A percentile compares a stretch with the other conserved stretches of the same genome.
These are phyloP conservation scores for Hypotaenidia okinawae DNA, from an alignment of 2,797 vertebrate species.

Conservation along the genomic window DNA sequence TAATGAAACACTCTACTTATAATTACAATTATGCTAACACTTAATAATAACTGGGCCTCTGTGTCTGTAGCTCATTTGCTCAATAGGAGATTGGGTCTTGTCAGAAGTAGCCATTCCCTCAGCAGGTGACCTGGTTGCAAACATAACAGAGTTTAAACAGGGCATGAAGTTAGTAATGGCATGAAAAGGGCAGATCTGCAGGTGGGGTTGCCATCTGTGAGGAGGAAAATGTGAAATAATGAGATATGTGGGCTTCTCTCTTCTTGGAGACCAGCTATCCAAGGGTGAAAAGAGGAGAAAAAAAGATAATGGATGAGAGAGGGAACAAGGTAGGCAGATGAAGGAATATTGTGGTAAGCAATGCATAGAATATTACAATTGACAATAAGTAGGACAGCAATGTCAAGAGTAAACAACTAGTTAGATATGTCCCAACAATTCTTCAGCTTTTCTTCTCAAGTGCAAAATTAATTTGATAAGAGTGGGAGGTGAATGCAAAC, in stretches of 20 bases:
- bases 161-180: constrained; percentile 45
- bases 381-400: not conserved
- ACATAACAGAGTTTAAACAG: constrained; percentile 62
- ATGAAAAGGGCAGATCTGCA: constrained; percentile 61
- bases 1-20: constrained; percentile 77
- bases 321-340: not conserved
- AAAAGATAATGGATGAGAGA: constrained; percentile 19
- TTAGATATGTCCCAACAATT: not conserved
- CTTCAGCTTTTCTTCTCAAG: not conserved
- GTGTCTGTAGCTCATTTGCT: constrained; percentile 71
- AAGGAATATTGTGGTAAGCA: constrained; percentile 25
- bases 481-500: not conserved
- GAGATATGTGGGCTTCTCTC: not conserved
- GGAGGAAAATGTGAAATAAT: constrained; percentile 45
- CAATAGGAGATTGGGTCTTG: constrained; percentile 67
- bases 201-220: constrained; percentile 61
- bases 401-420: constrained; percentile 5
- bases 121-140: constrained; percentile 71
- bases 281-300: constrained; percentile 59
- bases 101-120: constrained; percentile 67
- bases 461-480: not conserved
- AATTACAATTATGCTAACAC: constrained; percentile 80
- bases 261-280: not conserved
- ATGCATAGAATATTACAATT: constrained; percentile 5
- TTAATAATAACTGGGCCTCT: constrained; percentile 79